Evolutionary conservation across 2,888 invertebrate species (phyloP).

Genomic region (Metacarcinus magister): DNA sequence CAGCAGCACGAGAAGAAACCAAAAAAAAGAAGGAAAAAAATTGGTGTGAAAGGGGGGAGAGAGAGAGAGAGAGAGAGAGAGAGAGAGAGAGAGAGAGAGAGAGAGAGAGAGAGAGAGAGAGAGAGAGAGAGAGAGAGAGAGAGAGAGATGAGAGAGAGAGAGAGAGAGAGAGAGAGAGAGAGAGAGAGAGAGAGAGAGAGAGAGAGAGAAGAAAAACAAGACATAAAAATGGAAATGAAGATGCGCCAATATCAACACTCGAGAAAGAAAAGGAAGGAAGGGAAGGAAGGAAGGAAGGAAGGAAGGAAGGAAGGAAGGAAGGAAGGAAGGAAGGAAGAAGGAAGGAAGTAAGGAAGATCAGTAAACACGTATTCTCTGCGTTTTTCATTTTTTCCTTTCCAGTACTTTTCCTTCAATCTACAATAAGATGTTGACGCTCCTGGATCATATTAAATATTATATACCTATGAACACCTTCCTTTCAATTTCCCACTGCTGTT

Average conservation of each 20-base stretch:
- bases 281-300: too few relatives aligned
- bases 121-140: too few relatives aligned
- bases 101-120: slow-evolving; percentile 2
- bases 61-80: neutral
- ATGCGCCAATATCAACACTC: too few relatives aligned
- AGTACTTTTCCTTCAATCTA: neutral
- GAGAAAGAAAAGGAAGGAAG: too few relatives aligned
- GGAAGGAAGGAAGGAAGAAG: too few relatives aligned
- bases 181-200: neutral
- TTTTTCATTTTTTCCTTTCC: neutral
- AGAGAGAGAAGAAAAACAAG: neutral
- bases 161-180: neutral
- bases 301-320: too few relatives aligned
- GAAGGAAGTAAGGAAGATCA: neutral
- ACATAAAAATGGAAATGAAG: neutral
- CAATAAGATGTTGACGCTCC: neutral
- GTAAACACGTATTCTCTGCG: neutral
- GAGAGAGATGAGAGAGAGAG: neutral
- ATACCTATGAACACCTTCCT: neutral
- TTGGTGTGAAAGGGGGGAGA: neutral
- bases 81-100: slow-evolving; percentile 2
- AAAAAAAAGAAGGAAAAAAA: neutral
- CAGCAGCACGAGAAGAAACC: neutral
- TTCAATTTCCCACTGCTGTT: neutral
- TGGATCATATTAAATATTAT: neutral